Conservation (phyloP, 1,140 invertebrate species). For the Carposina sasakii region DNA sequence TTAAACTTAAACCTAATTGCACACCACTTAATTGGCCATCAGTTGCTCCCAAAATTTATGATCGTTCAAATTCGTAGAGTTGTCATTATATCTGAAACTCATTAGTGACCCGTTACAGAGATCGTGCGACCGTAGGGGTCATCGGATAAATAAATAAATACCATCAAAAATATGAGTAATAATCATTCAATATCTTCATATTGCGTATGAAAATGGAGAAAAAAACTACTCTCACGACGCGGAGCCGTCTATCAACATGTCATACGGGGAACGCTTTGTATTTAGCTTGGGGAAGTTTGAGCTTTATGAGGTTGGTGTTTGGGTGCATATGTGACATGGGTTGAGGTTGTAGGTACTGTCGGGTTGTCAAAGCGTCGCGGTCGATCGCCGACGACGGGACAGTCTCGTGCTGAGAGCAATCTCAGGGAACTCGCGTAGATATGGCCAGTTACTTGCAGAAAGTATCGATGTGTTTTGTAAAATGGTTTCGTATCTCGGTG, state of each 20-base stretch:
- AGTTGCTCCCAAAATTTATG: too few relatives aligned
- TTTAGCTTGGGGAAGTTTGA: conserved; percentile 1
- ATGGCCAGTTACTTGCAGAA: conserved; percentile 23
- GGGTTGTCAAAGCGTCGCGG: conserved; percentile 70
- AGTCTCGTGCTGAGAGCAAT: conserved; percentile 71
- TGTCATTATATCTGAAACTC: too few relatives aligned
- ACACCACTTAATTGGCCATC: too few relatives aligned
- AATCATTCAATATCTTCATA: conserved; percentile 66
- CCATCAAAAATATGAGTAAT: conserved; percentile 38
- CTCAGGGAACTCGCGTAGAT: conserved; percentile 54
- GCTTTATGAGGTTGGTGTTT: not conserved
- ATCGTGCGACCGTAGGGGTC: too few relatives aligned
- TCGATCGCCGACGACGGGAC: conserved; percentile 66
- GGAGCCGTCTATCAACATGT: conserved; percentile 64
- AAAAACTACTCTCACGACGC: conserved; percentile 46
- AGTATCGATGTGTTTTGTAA: conserved; percentile 36
- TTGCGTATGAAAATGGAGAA: conserved; percentile 51
- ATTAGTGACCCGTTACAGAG: too few relatives aligned
- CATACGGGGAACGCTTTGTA: conserved; percentile 31
- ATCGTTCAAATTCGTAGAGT: too few relatives aligned
- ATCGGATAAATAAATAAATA: conserved; percentile 25
- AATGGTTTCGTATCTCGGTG: too few relatives aligned
- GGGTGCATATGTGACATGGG: not conserved
- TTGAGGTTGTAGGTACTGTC: conserved; percentile 39
- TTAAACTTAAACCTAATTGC: too few relatives aligned